phyloP scores from a whole-genome alignment of 2,888 invertebrate genomes.

The Drosophila eohydei region DNA sequence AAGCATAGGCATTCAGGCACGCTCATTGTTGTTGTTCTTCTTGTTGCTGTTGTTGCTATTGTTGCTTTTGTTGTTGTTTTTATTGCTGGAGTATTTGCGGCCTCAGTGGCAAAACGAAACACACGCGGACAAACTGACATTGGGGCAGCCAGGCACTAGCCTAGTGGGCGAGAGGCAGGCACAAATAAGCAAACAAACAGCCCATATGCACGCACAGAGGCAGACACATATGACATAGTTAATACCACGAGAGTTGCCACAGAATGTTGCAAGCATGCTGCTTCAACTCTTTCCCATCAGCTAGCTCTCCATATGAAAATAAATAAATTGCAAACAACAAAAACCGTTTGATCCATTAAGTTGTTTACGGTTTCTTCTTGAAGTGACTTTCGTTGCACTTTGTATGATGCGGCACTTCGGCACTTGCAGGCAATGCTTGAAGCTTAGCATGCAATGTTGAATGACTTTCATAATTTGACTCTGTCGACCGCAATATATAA shows the following conservation, averaged over 20 bases:
- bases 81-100: conserved; percentile 69
- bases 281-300: background rate
- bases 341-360: background rate
- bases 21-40: conserved; percentile 15
- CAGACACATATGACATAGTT: conserved; percentile 31
- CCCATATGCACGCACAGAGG: conserved; percentile 23
- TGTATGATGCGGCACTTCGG: too few species aligned
- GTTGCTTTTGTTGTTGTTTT: conserved; percentile 27
- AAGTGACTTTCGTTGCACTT: too few species aligned
- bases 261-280: conserved; percentile 2
- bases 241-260: conserved; percentile 32
- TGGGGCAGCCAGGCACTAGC: conserved; percentile 3
- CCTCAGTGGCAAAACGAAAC: conserved; percentile 66
- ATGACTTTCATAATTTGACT: too few species aligned
- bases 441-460: too few species aligned
- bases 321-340: background rate
- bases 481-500: too few species aligned
- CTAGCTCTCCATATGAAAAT: background rate
- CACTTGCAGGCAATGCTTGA: too few species aligned
- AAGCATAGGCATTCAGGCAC: conserved; percentile 39
- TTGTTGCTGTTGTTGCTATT: conserved; percentile 3
- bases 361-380: too few species aligned
- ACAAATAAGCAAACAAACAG: conserved; percentile 48
- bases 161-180: conserved; percentile 9
- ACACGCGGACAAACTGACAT: conserved; percentile 35